Evolutionary conservation across 2,113 vertebrate species (phyloP), one percentile per base, ranked within the genome.

Genomic region (Oenanthe oenanthe): DNA sequence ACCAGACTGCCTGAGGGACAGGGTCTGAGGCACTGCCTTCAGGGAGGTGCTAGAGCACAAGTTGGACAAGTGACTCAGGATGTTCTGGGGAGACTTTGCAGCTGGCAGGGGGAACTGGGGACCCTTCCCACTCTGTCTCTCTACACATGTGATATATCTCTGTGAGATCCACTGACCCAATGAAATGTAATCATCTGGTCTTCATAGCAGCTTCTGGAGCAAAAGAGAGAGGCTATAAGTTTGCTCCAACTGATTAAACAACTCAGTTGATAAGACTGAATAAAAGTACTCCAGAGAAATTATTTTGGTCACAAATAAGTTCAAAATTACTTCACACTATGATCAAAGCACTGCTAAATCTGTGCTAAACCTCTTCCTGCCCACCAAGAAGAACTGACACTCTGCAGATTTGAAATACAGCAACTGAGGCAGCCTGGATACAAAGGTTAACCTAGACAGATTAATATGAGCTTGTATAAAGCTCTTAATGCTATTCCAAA

Each of bases 401-500:
- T 75, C 79, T 67, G 77, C 85, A 93, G 94, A 77, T 73, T 78
- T 73, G 56, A 92, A 94, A 83, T 67, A 58, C 82, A 88, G 86
- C 31, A 93, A 95, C 43, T 65, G 91, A 96, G 86, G 87, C 86
- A 78, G 63, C 61, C 56, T 82, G 70, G 90, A 97, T 92, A 85
- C 84, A 85, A 90, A 93, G 88, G 83, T 91, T 91, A 94, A 91
- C 85, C 56, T 26, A 93, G 91, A 68, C 92, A 89, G 94, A 93
- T 95, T 95, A 95, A 87, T 92, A 92, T 81, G 90, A 96, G 86
- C 96, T 93, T 19, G 7, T 45, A 78, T 84, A 91, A 96, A 96
- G 95, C 95, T 96, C 90, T 93, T 95, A 95, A 92, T 94, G 92
- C 92, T 93, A 84, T 78, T 85, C 76, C 76, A 92, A 94, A 96